phyloP scores from a whole-genome alignment of 2,113 vertebrate genomes.

The Aptenodytes forsteri region DNA sequence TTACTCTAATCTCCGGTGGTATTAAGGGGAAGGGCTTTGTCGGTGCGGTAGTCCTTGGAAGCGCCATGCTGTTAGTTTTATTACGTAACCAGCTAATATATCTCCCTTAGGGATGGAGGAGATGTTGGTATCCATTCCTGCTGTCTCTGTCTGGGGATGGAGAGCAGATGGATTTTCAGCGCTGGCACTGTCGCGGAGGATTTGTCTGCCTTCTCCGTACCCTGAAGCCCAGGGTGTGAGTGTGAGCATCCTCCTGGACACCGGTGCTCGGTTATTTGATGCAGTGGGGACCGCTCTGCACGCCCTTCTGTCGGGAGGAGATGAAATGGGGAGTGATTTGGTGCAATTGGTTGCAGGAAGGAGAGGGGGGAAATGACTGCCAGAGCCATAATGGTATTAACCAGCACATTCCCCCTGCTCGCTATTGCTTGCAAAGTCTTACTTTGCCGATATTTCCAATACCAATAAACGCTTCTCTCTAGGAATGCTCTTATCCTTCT shows the following conservation, averaged over 20 bases:
- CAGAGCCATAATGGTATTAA: not conserved
- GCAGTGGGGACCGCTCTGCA: not conserved
- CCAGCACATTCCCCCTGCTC: not conserved
- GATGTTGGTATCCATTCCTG: conserved; percentile 6
- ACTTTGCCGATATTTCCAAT: not conserved
- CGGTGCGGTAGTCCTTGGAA: not conserved
- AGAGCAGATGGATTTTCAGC: not conserved
- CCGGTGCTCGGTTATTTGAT: not conserved
- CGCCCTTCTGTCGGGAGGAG: not conserved
- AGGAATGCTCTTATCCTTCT: not conserved
- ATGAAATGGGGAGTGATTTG: not conserved
- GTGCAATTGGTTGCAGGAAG: not conserved
- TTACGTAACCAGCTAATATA: conserved; percentile 20
- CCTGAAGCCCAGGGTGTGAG: not conserved
- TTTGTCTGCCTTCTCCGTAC: not conserved
- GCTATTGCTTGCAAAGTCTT: not conserved
- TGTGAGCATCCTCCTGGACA: not conserved
- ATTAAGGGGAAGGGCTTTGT: conserved; percentile 17
- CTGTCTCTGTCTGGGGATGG: not conserved
- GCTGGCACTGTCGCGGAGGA: not conserved
- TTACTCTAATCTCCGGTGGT: conserved; percentile 13
- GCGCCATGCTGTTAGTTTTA: not conserved
- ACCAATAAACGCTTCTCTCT: not conserved
- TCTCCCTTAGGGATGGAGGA: not conserved
- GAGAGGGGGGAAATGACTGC: not conserved